Evolutionary conservation across 2,797 vertebrate genomes (phyloP).

Genomic region (Cuculus canorus): DNA sequence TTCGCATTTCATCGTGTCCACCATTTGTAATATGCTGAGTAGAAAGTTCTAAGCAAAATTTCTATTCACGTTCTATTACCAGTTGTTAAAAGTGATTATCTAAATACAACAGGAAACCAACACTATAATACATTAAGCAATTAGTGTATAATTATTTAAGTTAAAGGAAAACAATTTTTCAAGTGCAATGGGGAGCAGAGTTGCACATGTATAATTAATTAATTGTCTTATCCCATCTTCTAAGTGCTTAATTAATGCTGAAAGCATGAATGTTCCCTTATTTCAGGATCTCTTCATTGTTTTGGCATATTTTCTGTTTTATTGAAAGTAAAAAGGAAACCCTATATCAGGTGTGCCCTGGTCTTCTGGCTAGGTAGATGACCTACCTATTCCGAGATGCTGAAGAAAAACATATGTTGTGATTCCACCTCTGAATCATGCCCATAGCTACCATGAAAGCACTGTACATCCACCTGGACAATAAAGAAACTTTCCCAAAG

Average conservation of each 20-base stretch:
- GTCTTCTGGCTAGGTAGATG: neutral
- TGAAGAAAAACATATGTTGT: neutral
- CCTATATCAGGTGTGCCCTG: neutral
- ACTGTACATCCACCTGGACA: neutral
- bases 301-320: neutral
- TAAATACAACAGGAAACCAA: neutral
- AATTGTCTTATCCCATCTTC: neutral
- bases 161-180: constrained; percentile 14
- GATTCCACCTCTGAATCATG: neutral
- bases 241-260: neutral
- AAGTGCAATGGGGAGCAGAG: neutral
- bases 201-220: neutral
- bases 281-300: neutral
- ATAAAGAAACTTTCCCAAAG: neutral
- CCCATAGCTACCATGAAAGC: neutral
- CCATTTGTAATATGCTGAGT: neutral
- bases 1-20: neutral
- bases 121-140: neutral
- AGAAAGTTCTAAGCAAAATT: neutral
- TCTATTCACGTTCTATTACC: neutral
- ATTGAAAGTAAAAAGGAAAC: neutral
- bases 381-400: neutral
- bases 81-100: neutral
- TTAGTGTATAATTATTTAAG: neutral
- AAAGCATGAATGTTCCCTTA: neutral